Evolutionary conservation across 92 coral and sea anemone species (phyloP).

Genomic region (Heteractis magnifica): DNA sequence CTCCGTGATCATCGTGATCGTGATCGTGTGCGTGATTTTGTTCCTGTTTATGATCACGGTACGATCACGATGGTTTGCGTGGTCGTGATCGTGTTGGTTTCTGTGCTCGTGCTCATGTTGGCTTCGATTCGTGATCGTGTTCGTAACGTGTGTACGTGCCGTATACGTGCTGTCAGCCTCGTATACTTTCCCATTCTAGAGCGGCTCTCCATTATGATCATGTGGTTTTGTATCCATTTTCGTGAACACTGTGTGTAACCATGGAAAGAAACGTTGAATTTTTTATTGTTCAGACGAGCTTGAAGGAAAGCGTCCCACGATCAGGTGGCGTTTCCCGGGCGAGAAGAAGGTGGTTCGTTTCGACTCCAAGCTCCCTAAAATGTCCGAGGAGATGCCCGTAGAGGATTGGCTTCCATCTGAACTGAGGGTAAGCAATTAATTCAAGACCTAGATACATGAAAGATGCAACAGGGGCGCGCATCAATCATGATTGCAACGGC

Average conservation of each 20-base stretch:
- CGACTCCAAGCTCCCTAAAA: conserved; percentile 75
- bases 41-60: not conserved
- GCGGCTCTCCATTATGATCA: no score
- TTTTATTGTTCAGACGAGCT: conserved; percentile 6
- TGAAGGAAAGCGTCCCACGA: not conserved
- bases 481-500: no score
- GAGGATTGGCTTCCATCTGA: conserved; percentile 85
- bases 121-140: no score
- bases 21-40: not conserved
- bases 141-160: no score
- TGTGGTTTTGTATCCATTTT: no score
- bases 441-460: not conserved
- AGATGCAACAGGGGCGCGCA: no score
- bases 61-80: no score
- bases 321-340: conserved; percentile 86
- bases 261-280: not conserved
- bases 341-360: conserved; percentile 80
- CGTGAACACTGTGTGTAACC: no score
- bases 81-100: no score
- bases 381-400: conserved; percentile 73
- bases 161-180: no score
- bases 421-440: conserved; percentile 53
- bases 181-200: no score
- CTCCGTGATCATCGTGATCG: not conserved
- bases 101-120: no score